phyloP scores from a whole-genome alignment of 2,797 vertebrate species.

The Sebastes jordani region DNA sequence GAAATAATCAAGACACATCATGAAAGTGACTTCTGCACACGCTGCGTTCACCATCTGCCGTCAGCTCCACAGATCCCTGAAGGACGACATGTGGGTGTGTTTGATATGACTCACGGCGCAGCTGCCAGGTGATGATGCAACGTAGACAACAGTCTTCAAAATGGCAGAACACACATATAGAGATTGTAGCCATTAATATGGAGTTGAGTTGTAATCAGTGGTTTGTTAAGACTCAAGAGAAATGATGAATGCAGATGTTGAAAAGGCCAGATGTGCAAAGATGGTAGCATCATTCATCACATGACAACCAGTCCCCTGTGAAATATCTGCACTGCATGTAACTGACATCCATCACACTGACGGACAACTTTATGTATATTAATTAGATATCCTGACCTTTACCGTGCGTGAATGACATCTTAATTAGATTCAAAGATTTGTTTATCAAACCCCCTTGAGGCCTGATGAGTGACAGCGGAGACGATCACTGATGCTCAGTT shows the following conservation, averaged over 20 bases:
- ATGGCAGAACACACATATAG: not conserved
- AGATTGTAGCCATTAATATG: not conserved
- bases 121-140: constrained; percentile 8
- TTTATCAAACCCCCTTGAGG: not conserved
- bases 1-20: constrained; percentile 5
- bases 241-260: not conserved
- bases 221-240: not conserved
- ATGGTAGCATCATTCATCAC: not conserved
- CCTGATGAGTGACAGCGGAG: not conserved
- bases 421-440: not conserved
- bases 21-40: not conserved
- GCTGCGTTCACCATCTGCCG: constrained; percentile 34
- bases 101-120: constrained; percentile 28
- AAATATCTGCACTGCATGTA: not conserved
- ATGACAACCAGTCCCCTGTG: not conserved
- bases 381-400: constrained; percentile 26
- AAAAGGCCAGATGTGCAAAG: not conserved
- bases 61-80: constrained; percentile 20
- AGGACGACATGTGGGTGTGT: constrained; percentile 10
- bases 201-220: not conserved
- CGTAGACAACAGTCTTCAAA: not conserved
- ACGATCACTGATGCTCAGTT: not conserved
- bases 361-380: not conserved
- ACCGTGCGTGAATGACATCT: not conserved
- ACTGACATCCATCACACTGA: not conserved